Evolutionary conservation across 2,888 invertebrate genomes (phyloP), one percentile per base, ranked within the genome.

Genomic region (Biston betularia): DNA sequence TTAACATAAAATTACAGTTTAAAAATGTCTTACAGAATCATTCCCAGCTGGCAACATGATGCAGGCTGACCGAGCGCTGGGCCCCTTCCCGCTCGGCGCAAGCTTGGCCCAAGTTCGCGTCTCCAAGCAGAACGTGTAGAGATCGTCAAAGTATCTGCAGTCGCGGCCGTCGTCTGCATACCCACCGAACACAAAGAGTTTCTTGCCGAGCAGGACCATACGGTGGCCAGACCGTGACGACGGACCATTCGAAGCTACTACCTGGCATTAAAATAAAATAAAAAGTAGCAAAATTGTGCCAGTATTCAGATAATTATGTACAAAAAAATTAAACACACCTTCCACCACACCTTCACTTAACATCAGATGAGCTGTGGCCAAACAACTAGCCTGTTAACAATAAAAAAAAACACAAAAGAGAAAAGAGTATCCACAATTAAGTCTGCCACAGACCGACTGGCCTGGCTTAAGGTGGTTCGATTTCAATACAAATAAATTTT

Each of bases 91-190:
- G 71, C 82, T 86, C 0, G 96, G 91, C 59, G 95, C 95, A 55
- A 98, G 80, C 83, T 96, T 96, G 2, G 88, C 93, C 98, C 98
- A 99, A 0, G 93, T 93, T 78, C 97, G 96, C 0, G 95, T 95
- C 79, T 97, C 97, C 73, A 97, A 88, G 76, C 97, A 96, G 89
- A 99, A 98, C 1, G 67, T 45, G 87, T 97, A 95, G 0, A 98
- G 86, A 85, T 99, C 99, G 86, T 98, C 98, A 85, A 95, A 98
- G 91, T 98, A 99, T 75, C 96, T 96, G 84, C 97, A 98, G 69
- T 97, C 97, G 63, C 97, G 94, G 0, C 97, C 95, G 86, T 98
- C 98, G 89, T 99, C 98, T 80, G 97, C 96, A 88, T 98, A 99
- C 0, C 99, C 99, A 0, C 98, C 98, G 93, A 98, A 98, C 6